Evolutionary conservation across 2,113 vertebrate species (phyloP), one percentile per base, ranked within the genome.

Genomic region (Anguilla rostrata): DNA sequence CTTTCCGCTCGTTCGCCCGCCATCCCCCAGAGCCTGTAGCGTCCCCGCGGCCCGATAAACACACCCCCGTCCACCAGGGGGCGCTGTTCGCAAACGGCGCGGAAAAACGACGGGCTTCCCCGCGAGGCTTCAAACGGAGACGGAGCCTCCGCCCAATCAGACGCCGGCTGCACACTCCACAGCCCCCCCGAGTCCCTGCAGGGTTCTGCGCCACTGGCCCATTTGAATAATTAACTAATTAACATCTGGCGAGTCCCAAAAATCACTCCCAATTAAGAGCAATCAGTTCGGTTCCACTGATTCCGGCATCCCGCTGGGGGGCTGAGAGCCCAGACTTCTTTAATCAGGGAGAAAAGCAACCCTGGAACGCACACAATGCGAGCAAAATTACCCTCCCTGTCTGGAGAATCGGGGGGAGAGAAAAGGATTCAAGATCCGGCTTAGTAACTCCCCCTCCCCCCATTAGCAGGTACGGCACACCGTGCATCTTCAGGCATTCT

Each of bases 231-330:
- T 75, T 75, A 75, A 75, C 71, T 75, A 85, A 85, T 81, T 85
- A 81, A 56, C 84, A 85, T 63, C 49, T 86, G 85, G 85, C 78
- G 46, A 82, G 22, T 39, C 79, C 49, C 84, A 40, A 60, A 85
- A 85, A 40, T 22, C 56, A 60, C 53, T n/a, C 26, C 43, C 29
- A 83, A 46, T 81, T 81, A 63, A 53, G 78, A 63, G 22, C 39
- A 43, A 86, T 81, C 78, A 81, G 85, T 86, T 63, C 39, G 29
- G 85, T 81, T 43, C 56, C 85, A 63, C 22, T 63, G n/a, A 39
- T 78, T 78, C 9, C 84, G 29, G 56, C 39, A 81, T 63, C 81
- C 78, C 39, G 4, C 71, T 29, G 34, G n/a, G n/a, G 71, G 71
- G n/a, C 34, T 34, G 34, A 75, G 26, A 75, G 71, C n/a, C 49